phyloP scores from a whole-genome alignment of 2,797 vertebrate species.

The Carcharodon carcharias region DNA sequence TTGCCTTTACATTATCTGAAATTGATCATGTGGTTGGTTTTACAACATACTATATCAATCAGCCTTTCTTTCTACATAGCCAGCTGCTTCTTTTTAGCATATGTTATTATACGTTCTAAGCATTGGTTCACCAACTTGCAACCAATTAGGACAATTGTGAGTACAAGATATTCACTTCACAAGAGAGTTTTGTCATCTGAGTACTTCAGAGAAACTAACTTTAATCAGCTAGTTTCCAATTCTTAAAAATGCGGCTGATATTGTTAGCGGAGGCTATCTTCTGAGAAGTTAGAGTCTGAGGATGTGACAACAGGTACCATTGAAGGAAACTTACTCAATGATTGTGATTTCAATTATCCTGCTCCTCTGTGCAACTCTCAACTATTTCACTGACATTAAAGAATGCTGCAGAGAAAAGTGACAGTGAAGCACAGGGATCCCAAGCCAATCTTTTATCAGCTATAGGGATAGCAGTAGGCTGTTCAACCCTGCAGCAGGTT shows the following conservation, averaged over 20 bases:
- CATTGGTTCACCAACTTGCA: background rate
- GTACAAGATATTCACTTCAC: background rate
- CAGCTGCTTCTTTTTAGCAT: background rate
- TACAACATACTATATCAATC: background rate
- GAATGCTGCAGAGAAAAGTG: background rate
- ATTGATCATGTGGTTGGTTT: background rate
- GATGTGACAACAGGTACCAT: background rate
- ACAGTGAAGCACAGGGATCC: background rate
- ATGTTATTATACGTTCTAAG: background rate
- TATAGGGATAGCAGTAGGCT: background rate
- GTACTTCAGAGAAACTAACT: background rate
- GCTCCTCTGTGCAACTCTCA: background rate
- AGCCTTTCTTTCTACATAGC: background rate
- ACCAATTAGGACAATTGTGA: background rate
- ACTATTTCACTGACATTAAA: background rate
- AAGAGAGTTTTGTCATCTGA: background rate
- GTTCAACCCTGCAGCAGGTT: background rate
- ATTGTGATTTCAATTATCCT: background rate
- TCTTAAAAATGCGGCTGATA: background rate
- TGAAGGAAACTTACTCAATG: background rate
- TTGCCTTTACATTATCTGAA: background rate
- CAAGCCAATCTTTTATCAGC: background rate
- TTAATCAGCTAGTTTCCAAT: background rate
- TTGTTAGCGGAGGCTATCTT: background rate
- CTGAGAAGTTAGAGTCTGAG: background rate